Conservation (phyloP, 1,140 invertebrate genomes). For the Mizuhopecten yessoensis region DNA sequence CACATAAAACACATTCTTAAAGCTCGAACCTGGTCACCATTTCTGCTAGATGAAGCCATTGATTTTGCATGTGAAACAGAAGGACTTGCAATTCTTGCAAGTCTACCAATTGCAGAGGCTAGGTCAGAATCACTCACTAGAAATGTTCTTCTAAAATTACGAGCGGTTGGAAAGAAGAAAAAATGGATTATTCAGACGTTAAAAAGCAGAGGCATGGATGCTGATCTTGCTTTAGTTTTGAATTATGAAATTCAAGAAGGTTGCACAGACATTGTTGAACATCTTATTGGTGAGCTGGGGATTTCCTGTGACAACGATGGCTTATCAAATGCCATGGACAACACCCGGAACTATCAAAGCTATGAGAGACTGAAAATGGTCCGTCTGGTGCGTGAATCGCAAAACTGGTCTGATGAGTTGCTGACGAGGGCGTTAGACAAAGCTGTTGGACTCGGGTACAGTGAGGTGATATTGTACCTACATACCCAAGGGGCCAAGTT, state of each 20-base stretch:
- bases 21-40: not conserved
- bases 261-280: not conserved
- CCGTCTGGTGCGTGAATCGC: not conserved
- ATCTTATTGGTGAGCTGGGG: not conserved
- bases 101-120: not conserved
- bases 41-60: not conserved
- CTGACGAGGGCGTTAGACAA: not conserved
- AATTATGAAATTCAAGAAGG: not conserved
- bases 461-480: not conserved
- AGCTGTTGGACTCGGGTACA: not conserved
- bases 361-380: not conserved
- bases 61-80: not conserved
- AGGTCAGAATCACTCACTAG: not conserved
- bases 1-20: not conserved
- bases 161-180: not conserved
- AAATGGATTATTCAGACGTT: not conserved
- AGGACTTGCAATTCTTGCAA: not conserved
- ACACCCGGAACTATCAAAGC: not conserved
- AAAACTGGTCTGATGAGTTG: not conserved
- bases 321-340: constrained; percentile 6
- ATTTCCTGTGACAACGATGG: not conserved
- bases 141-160: not conserved
- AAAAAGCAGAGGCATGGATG: not conserved
- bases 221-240: not conserved
- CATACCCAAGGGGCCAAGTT: not conserved